These are phyloP conservation scores for Cheiracanthium punctorium DNA, from an alignment of 2,888 invertebrate genomes.

Conservation along the genomic window DNA sequence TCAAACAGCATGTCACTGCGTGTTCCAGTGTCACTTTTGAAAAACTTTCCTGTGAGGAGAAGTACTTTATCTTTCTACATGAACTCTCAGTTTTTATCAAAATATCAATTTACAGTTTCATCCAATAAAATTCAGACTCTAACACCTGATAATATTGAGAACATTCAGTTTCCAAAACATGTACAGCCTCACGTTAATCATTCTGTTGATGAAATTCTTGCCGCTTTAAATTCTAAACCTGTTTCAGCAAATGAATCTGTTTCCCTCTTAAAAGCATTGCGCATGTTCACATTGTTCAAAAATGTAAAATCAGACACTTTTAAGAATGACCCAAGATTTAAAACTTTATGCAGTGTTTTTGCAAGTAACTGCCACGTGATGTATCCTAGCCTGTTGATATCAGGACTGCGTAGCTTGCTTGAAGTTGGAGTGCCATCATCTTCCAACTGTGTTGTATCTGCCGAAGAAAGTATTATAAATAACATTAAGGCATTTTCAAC, in stretches of 20 bases:
- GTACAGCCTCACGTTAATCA: slow-evolving; percentile 4
- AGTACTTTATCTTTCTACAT: not conserved
- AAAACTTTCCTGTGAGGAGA: not conserved
- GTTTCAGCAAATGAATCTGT: slow-evolving; percentile 27
- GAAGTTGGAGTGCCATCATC: slow-evolving; percentile 35
- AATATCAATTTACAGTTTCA: not conserved
- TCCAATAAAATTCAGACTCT: not conserved
- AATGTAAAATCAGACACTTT: slow-evolving; percentile 13
- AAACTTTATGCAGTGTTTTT: slow-evolving; percentile 29
- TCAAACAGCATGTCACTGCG: not conserved
- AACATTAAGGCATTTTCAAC: not conserved
- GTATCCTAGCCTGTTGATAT: slow-evolving; percentile 24
- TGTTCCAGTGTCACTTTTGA: not conserved
- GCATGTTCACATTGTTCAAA: slow-evolving; percentile 38
- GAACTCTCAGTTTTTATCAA: not conserved
- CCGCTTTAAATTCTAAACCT: not conserved
- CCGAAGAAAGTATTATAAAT: slow-evolving; percentile 22
- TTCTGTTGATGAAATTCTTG: slow-evolving; percentile 29
- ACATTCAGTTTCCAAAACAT: slow-evolving; percentile 24
- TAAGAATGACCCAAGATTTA: slow-evolving; percentile 21
- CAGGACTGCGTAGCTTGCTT: slow-evolving; percentile 49
- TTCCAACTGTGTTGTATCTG: slow-evolving; percentile 20
- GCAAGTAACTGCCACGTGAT: not conserved
- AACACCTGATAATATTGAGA: slow-evolving; percentile 5
- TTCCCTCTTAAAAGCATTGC: slow-evolving; percentile 32